These are phyloP conservation scores for Drosophila emarginata DNA, from an alignment of 2,888 invertebrate genomes.

Conservation along the genomic window DNA sequence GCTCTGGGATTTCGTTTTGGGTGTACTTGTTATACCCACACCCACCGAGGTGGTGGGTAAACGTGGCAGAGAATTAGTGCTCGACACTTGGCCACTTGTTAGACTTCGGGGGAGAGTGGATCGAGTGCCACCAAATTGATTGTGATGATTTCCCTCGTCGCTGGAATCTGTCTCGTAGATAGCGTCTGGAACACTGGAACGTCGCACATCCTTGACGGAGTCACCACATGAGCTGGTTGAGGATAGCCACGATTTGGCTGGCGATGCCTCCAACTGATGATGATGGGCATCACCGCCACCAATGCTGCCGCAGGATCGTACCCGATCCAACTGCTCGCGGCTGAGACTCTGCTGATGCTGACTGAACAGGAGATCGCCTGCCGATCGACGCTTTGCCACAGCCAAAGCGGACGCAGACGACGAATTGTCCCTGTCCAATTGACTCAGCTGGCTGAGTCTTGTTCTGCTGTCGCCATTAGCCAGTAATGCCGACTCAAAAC, in stretches of 20 bases:
- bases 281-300: slow-evolving; percentile 85
- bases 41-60: slow-evolving; percentile 84
- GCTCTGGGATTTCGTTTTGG: slow-evolving; percentile 86
- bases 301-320: slow-evolving; percentile 92
- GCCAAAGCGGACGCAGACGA: slow-evolving; percentile 87
- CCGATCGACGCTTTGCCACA: slow-evolving; percentile 89
- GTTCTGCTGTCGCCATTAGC: slow-evolving; percentile 92
- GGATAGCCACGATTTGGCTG: slow-evolving; percentile 80
- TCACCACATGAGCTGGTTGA: slow-evolving; percentile 68
- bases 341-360: slow-evolving; percentile 91
- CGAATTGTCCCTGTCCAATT: slow-evolving; percentile 86
- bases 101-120: slow-evolving; percentile 87
- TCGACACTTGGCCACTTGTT: slow-evolving; percentile 84
- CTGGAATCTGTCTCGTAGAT: slow-evolving; percentile 78
- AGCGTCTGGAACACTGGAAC: slow-evolving; percentile 85
- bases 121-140: slow-evolving; percentile 83
- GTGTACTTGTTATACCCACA: slow-evolving; percentile 80
- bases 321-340: slow-evolving; percentile 88
- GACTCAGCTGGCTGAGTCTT: slow-evolving; percentile 86
- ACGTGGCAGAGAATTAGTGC: slow-evolving; percentile 90
- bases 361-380: slow-evolving; percentile 91
- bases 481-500: slow-evolving; percentile 94
- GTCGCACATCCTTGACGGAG: slow-evolving; percentile 80
- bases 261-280: slow-evolving; percentile 78
- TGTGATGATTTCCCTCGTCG: slow-evolving; percentile 79